Evolutionary conservation across 2,113 vertebrate genomes (phyloP), one percentile per base, ranked within the genome.

Genomic region (Polypterus bichir): DNA sequence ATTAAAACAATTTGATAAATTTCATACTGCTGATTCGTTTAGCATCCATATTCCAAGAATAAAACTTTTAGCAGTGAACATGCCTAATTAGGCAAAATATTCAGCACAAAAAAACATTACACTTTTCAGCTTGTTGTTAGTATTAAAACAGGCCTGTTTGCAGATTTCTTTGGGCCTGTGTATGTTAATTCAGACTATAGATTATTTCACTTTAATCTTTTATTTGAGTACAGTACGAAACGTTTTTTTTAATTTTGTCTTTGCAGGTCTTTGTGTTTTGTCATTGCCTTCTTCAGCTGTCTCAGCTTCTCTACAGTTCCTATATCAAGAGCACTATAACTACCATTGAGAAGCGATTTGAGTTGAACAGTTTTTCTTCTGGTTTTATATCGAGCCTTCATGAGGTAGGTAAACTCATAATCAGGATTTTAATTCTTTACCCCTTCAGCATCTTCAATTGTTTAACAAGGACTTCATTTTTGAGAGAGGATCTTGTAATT

Each of bases 271-370:
- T 99, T 27, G 91, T 99, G 68, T 65, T 95, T 49, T 99, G 92
- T 72, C 96, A 97, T 0, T 83, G 94, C 47, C 77, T 98, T 46
- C 86, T 99, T 61, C 96, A 99, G 82, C 80, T 97, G 66, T 89
- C 85, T 47, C 96, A 99, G 80, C 87, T 98, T 59, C 84, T 99
- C 45, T 93, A 95, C 81, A 93, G 91, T 0, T 78, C 94, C 62
- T 97, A 93, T 82, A 94, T 99, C 81, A 99, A 97, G 81, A 99
- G 96, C 87, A 92, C 85, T 77, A 91, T 99, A 73, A 92, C 89
- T 68, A 97, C 94, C n/a, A 94, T 99, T 0, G 96, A 99, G 83
- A 88, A 86, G 61, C 92, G 92, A 74, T 99, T 92, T 1, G 96
- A 94, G 8, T 91, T 98, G 68, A 92, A 86, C 81, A 99, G 96